Evolutionary conservation across 2,888 invertebrate species (phyloP).

Genomic region (Erannis defoliaria): DNA sequence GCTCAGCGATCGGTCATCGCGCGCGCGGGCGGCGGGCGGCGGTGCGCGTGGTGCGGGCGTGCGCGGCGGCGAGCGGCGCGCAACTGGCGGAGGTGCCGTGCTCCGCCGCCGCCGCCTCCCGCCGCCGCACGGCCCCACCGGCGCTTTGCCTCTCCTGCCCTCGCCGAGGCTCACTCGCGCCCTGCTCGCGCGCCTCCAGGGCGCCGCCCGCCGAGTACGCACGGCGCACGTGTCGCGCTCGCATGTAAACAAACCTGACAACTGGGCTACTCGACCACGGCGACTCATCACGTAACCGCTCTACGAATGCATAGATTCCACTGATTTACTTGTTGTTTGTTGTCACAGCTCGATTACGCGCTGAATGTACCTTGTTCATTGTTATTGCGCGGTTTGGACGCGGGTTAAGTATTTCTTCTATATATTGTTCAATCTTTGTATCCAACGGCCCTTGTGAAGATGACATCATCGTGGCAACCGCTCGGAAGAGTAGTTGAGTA

Average conservation of each 20-base stretch:
- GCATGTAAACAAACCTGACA: slow-evolving; percentile 68
- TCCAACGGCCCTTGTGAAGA: no score
- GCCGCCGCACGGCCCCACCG: slow-evolving; percentile 44
- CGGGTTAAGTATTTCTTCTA: background rate
- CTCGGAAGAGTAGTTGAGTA: no score
- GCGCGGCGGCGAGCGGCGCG: slow-evolving; percentile 36
- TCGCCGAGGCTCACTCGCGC: background rate
- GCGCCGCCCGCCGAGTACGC: slow-evolving; percentile 38
- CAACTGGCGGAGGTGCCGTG: slow-evolving; percentile 34
- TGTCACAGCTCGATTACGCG: slow-evolving; percentile 8
- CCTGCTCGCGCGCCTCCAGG: slow-evolving; percentile 61
- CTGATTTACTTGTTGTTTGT: slow-evolving; percentile 1
- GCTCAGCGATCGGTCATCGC: slow-evolving; percentile 77
- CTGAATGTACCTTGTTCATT: slow-evolving; percentile 1
- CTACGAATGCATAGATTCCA: slow-evolving; percentile 11
- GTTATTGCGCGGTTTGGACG: background rate
- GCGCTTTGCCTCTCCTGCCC: background rate
- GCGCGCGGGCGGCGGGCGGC: slow-evolving; percentile 64
- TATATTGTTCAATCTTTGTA: no score
- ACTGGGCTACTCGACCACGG: slow-evolving; percentile 44
- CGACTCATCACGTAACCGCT: slow-evolving; percentile 39
- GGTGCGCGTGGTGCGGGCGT: slow-evolving; percentile 61
- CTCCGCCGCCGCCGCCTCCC: slow-evolving; percentile 30
- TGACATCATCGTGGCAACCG: background rate
- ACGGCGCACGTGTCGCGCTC: slow-evolving; percentile 65